phyloP scores from a whole-genome alignment of 1,140 invertebrate species.

The Drosophila ogumai region DNA sequence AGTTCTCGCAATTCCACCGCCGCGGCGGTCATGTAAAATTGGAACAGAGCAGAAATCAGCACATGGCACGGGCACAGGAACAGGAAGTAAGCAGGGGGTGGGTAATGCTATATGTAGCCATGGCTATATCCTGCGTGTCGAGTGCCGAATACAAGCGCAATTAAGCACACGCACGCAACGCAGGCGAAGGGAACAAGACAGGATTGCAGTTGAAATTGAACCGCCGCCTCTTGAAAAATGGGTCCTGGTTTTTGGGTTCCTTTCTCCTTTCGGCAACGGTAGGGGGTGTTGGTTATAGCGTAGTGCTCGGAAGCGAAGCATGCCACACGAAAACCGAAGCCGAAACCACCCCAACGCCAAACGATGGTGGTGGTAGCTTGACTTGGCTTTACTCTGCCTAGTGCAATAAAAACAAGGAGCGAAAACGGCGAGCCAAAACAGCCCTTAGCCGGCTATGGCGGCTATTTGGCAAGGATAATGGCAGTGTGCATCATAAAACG shows the following conservation, averaged over 20 bases:
- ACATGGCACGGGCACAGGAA: constrained; percentile 67
- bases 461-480: constrained; percentile 59
- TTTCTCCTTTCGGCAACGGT: constrained; percentile 4
- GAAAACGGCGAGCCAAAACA: constrained; percentile 46
- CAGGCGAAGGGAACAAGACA: constrained; percentile 32
- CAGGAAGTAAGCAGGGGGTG: constrained; percentile 58
- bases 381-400: constrained; percentile 27
- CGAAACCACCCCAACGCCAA: constrained; percentile 64
- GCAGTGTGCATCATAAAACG: constrained; percentile 71
- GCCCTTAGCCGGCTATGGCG: constrained; percentile 41
- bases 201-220: constrained; percentile 46
- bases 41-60: constrained; percentile 72
- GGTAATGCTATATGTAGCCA: constrained; percentile 9
- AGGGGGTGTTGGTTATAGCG: constrained; percentile 58
- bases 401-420: constrained; percentile 40
- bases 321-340: constrained; percentile 41
- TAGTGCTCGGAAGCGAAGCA: constrained; percentile 7
- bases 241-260: constrained; percentile 25
- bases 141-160: constrained; percentile 70
- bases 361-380: constrained; percentile 61
- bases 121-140: constrained; percentile 20
- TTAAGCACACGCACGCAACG: constrained; percentile 74
- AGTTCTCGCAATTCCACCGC: constrained; percentile 27
- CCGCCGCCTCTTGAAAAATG: constrained; percentile 41
- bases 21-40: constrained; percentile 55